Evolutionary conservation across 2,888 invertebrate genomes (phyloP).

Genomic region (Megamerina dolium): DNA sequence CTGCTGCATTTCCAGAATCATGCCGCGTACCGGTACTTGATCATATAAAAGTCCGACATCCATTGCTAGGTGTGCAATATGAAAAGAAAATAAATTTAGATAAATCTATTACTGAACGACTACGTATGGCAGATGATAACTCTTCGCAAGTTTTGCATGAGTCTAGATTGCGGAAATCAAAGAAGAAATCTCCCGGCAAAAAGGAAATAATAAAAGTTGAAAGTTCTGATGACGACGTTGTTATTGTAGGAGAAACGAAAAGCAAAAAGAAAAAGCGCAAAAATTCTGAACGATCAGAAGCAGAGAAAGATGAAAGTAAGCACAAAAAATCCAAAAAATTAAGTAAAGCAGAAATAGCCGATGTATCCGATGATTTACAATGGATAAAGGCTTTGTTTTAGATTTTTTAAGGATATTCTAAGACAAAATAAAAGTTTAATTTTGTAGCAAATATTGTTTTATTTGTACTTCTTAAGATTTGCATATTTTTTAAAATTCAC

Average conservation of each 20-base stretch:
- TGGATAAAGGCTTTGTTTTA: too few species aligned
- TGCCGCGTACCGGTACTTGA: slow-evolving; percentile 25
- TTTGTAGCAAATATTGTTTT: too few species aligned
- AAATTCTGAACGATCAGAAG: slow-evolving; percentile 13
- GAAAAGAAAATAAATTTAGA: slow-evolving; percentile 22
- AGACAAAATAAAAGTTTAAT: too few species aligned
- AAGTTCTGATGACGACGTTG: slow-evolving; percentile 18
- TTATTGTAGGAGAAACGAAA: slow-evolving; percentile 20
- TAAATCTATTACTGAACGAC: slow-evolving; percentile 19
- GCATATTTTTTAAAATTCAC: too few species aligned
- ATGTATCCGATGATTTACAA: slow-evolving; percentile 23
- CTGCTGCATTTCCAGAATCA: slow-evolving; percentile 10
- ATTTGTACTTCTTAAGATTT: too few species aligned
- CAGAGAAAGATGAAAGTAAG: background rate
- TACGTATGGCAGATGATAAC: slow-evolving; percentile 23
- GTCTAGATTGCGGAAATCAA: background rate
- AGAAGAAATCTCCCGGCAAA: slow-evolving; percentile 6
- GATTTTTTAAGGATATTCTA: too few species aligned
- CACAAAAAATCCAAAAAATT: slow-evolving; percentile 17
- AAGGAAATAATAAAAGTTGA: slow-evolving; percentile 9
- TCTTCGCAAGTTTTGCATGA: slow-evolving; percentile 12
- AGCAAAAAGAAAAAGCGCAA: slow-evolving; percentile 19
- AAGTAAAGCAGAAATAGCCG: slow-evolving; percentile 11
- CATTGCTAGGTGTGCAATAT: slow-evolving; percentile 30
- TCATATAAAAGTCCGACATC: slow-evolving; percentile 31